Conservation (phyloP, 2,797 vertebrate species). For the Dermochelys coriacea region DNA sequence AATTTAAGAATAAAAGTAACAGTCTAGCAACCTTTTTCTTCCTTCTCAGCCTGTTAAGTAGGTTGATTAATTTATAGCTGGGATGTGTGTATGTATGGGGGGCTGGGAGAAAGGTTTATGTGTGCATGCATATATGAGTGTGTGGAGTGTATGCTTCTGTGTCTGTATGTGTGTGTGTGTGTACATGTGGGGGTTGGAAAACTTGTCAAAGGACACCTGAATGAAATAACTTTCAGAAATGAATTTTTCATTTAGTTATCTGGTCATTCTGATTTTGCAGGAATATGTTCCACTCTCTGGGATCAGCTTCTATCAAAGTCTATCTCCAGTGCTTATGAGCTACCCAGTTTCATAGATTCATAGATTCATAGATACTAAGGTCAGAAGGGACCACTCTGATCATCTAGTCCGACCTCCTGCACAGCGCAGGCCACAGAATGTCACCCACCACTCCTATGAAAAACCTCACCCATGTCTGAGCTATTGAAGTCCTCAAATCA, state of each 20-base stretch:
- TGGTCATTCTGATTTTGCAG: not conserved
- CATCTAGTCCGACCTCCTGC: too few relatives aligned
- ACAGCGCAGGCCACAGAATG: too few relatives aligned
- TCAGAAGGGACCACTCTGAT: too few relatives aligned
- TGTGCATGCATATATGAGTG: fast-evolving
- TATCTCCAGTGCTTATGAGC: not conserved
- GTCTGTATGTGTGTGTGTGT: fast-evolving
- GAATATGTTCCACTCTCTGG: not conserved
- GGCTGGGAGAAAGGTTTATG: not conserved
- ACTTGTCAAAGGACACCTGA: not conserved
- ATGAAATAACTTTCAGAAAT: not conserved
- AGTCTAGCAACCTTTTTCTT: not conserved
- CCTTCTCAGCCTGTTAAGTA: not conserved
- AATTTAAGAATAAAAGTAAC: not conserved
- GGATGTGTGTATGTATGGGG: fast-evolving
- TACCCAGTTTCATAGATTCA: too few relatives aligned
- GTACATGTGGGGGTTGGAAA: not conserved
- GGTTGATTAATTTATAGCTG: not conserved
- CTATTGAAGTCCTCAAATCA: too few relatives aligned
- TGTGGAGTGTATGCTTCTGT: not conserved
- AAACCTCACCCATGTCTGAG: too few relatives aligned
- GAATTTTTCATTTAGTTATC: not conserved
- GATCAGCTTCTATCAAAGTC: not conserved
- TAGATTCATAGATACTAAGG: too few relatives aligned
- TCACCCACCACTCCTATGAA: too few relatives aligned